Evolutionary conservation across 2,888 invertebrate species (phyloP), one percentile per base, ranked within the genome.

Genomic region (Oxycera nigricornis): DNA sequence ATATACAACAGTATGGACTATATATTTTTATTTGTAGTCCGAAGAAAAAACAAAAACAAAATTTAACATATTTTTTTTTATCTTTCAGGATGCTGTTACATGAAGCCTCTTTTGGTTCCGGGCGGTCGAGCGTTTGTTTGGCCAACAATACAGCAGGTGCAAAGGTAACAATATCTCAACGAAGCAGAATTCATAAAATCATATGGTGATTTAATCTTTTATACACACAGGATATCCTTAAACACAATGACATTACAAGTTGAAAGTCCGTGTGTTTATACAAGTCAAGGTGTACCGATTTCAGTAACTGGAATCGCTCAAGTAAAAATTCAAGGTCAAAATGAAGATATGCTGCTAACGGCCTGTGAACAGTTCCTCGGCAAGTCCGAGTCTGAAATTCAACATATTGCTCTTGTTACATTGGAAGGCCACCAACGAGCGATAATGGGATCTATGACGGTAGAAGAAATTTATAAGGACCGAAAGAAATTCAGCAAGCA

Each of bases 191-290:
- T 3, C 24, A 59, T 11, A 74, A 1, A 20, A 55, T 30, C 46
- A 9, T 22, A 6, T 59, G 17, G 6, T 11, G 7, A 31, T 26
- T 50, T n/a, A n/a, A n/a, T n/a, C n/a, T n/a, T n/a, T n/a, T n/a
- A n/a, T n/a, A n/a, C n/a, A n/a, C n/a, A n/a, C n/a, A 94, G 97
- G 84, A 96, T 98, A 83, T 96, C 96, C 4, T 88, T 98, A 79
- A 98, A 97, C 86, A 97, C 97, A 0, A 97, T 98, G 96, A 98
- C 97, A 1, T 89, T 98, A 72, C 94, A 95, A 86, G 97, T 98
- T 73, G 96, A 97, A 84, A 96, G 96, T 80, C 95, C 96, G 7
- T 95, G 95, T 72, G 97, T 98, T 4, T 97, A 97, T 85, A 97
- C 97, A 55, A 94, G 94, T 81, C 96, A 97, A 86, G 97, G 97